These are phyloP conservation scores for Excalfactoria chinensis DNA, from an alignment of 2,113 vertebrate species.

Conservation along the genomic window DNA sequence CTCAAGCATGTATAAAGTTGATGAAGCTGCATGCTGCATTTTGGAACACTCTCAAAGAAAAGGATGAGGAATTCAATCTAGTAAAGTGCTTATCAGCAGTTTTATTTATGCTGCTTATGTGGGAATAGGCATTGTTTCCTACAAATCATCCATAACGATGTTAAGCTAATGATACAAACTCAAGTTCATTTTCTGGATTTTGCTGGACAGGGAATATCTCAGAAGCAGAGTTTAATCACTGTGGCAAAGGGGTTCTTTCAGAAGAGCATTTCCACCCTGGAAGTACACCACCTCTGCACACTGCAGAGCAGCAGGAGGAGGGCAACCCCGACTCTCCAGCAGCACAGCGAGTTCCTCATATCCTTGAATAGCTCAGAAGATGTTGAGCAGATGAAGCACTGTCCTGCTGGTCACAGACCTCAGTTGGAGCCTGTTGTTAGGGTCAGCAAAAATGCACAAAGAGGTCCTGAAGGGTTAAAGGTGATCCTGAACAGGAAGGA, in stretches of 20 bases:
- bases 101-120: conserved; percentile 37
- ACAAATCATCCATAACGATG: conserved; percentile 3
- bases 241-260: not conserved
- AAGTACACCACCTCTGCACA: not conserved
- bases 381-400: not conserved
- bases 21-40: conserved; percentile 21
- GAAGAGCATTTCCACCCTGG: not conserved
- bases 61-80: conserved; percentile 26
- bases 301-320: not conserved
- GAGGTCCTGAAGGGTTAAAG: not conserved
- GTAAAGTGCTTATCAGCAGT: conserved; percentile 36
- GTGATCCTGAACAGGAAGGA: not conserved
- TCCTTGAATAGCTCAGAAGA: not conserved
- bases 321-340: not conserved
- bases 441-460: not conserved
- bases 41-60: conserved; percentile 60
- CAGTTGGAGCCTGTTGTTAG: not conserved
- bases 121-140: conserved; percentile 47
- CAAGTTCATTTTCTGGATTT: not conserved
- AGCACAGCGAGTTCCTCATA: not conserved
- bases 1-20: conserved; percentile 48
- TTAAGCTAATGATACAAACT: not conserved
- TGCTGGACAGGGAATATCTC: not conserved
- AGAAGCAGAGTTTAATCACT: not conserved
- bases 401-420: not conserved